Evolutionary conservation across 1,140 invertebrate genomes (phyloP), one percentile per base, ranked within the genome.

Genomic region (Ceratosolen fusciceps): DNA sequence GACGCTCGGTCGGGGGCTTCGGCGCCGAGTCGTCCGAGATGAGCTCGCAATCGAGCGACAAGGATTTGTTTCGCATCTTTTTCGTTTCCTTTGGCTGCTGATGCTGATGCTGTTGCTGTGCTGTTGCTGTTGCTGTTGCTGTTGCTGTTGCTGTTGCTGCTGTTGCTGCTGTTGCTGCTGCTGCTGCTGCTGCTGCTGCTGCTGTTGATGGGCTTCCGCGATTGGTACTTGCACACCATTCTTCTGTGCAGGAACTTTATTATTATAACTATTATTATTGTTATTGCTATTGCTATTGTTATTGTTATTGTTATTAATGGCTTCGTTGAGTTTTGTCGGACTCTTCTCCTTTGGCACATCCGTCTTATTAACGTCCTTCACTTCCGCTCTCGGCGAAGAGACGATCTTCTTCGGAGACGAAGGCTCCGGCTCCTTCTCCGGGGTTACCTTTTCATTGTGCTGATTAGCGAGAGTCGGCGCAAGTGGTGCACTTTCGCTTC

Each of bases 1-100:
- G 90, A 73, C 93, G 90, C 78, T 93, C 92, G 24, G 88, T 84
- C 4, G 87, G 87, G 79, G 90, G 90, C 8, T 85, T 75, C 2
- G 89, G 85, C 26, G 83, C 49, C 68, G 88, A 84, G 10, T 85
- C 77, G 31, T 84, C 79, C 49, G 86, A 82, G 34, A 83, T 82
- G 5, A 73, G 39, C 0, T 87, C 87, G 2, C 83, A 85, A 43
- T 89, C 86, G 0, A 89, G 76, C 1, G 87, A 87, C 0, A 86
- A 80, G 0, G 86, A 83, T 79, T 88, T 89, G 39, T 87, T 83
- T 19, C 84, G 86, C 10, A 86, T 65, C 77, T 88, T 87, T 62
- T 87, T 89, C 14, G 82, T 56, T 21, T 82, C 83, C 70, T 74
- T 87, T 73, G 47, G 16, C 29, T 34, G 58, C 29, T 72, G 67